phyloP scores from a whole-genome alignment of 2,113 vertebrate species.

The Gavia stellata region DNA sequence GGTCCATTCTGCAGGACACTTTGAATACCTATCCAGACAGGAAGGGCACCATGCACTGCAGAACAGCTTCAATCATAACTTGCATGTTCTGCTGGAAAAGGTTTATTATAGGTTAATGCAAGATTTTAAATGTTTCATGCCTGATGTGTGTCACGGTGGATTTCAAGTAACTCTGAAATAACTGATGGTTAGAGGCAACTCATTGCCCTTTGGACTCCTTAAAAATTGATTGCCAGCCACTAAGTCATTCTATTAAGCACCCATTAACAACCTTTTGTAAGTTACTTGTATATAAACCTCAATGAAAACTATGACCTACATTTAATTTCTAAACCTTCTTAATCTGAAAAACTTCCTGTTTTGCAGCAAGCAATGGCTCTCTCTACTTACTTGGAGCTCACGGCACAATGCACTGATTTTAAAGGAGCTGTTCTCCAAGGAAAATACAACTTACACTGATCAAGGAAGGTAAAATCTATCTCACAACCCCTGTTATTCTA shows the following conservation, averaged over 20 bases:
- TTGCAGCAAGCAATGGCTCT: not conserved
- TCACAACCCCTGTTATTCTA: not conserved
- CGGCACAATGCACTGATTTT: accelerated
- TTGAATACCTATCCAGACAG: not conserved
- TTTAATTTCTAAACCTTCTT: not conserved
- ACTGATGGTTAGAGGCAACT: not conserved
- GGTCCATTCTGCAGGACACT: not conserved
- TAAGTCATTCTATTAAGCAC: not conserved
- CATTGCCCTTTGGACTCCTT: not conserved
- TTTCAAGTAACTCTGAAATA: not conserved
- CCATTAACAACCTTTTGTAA: not conserved
- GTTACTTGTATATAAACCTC: not conserved
- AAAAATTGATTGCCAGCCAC: not conserved
- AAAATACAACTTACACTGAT: not conserved
- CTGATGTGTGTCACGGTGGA: not conserved
- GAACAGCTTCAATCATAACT: not conserved
- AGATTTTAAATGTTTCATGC: not conserved
- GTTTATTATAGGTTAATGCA: not conserved
- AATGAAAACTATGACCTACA: not conserved
- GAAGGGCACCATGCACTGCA: not conserved
- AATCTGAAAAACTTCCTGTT: not conserved
- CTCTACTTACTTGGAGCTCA: not conserved
- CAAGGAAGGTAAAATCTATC: not conserved
- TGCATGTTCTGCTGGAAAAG: not conserved
- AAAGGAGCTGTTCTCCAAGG: not conserved